Evolutionary conservation across 2,888 invertebrate species (phyloP), one percentile per base, ranked within the genome.

Genomic region (Macrosiphum euphorbiae): DNA sequence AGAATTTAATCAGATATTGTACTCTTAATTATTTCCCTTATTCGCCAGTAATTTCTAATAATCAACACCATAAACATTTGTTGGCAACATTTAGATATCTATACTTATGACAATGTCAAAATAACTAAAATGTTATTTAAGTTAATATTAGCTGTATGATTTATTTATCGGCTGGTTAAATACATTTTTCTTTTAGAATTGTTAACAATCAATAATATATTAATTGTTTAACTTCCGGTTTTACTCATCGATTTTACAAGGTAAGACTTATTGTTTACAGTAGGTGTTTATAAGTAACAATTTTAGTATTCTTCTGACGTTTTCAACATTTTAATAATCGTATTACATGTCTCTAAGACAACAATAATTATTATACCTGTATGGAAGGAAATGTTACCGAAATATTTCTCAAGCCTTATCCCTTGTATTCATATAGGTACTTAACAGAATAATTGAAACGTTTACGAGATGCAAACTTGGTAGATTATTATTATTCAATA

Each of bases 401-500:
- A 44, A 47, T 44, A 86, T 86, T 86, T 13, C 47, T 47, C 86
- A 28, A 28, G 26, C 11, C 13, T 28, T 44, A 41, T 3, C 44
- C 26, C 44, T n/a, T 26, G 7, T 28, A 16, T 67, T 67, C 16
- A 13, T 67, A 47, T 47, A 47, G 47, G n/a, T 67, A 67, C 7
- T 67, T 67, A 26, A 28, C 28, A 1, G 44, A 44, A 86, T 28
- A 11, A 86, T 86, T 47, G 16, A 3, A 47, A n/a, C 8, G 13
- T 86, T 67, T 67, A n/a, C 16, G n/a, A 67, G n/a, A n/a, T 47
- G 86, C n/a, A 86, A 86, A 86, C 86, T 86, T 47, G 8, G n/a
- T 47, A 35, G 5, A 50, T 86, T 86, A 16, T 86, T 86, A n/a
- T 86, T 50, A 86, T 86, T 86, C 86, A 86, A 86, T 50, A 47